These are phyloP conservation scores for Microcaecilia unicolor DNA, from an alignment of 2,797 vertebrate genomes.

Conservation along the genomic window DNA sequence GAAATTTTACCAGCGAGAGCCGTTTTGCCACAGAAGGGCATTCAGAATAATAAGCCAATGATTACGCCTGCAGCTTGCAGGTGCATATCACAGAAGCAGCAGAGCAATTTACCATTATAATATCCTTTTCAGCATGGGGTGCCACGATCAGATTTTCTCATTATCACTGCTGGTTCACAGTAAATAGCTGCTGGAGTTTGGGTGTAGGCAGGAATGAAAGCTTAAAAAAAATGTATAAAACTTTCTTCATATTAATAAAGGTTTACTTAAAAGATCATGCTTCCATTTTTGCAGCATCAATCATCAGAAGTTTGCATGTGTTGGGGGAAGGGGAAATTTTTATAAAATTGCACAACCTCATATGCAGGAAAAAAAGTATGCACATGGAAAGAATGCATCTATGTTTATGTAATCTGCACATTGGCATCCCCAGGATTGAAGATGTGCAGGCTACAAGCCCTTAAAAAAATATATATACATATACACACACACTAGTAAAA, in stretches of 20 bases:
- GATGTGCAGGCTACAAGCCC: no score
- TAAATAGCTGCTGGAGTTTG: background rate
- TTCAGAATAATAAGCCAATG: background rate
- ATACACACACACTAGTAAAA: no score
- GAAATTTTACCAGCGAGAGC: background rate
- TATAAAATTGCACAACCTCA: no score
- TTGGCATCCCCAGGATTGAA: no score
- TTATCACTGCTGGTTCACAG: background rate
- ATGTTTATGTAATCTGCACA: no score
- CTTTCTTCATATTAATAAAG: background rate
- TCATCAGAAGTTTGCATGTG: no score
- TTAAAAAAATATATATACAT: no score
- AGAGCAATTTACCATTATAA: background rate
- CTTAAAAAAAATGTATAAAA: no score
- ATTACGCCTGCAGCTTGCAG: background rate
- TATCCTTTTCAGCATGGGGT: background rate
- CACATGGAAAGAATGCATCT: no score
- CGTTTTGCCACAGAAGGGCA: background rate
- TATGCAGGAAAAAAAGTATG: no score
- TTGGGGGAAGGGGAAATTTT: no score
- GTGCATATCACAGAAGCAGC: background rate
- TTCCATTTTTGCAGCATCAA: conserved; percentile 15
- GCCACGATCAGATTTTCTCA: background rate
- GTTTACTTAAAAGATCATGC: conserved; percentile 23
- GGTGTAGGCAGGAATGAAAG: background rate